Base-by-base conservation (phyloP, 2,888 invertebrate species). In the Erebia aethiops region DNA sequence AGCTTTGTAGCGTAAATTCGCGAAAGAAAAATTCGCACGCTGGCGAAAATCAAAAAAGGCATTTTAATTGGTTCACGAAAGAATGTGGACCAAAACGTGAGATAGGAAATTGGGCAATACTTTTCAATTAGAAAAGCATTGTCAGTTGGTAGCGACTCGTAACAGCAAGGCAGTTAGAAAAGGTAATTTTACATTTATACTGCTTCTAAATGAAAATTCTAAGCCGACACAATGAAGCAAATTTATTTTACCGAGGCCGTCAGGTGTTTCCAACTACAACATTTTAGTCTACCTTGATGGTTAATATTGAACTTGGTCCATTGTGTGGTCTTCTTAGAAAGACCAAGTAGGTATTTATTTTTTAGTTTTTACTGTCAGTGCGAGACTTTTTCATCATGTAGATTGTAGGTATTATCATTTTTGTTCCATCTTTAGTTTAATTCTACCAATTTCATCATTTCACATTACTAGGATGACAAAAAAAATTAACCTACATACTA, bases 71-170 rank as follows among this genome's bases (percentile, higher is more conserved):
- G 46, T 26, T 49, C 49, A 21, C 43, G 62, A 62, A 49, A 62
- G 21, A 49, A 18, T 62, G 60, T 41, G 41, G 10, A 62, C 62
- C 49, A 21, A 62, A 62, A 62, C 49, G 62, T 49, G 62, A 62
- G 21, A 49, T 62, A 26, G 46, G 21, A 21, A 62, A 62, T 62
- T 62, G 62, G 49, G 62, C 62, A 62, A 62, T 62, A 62, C 62
- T 62, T 62, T 62, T 62, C 49, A 62, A 62, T 62, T 62, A 62
- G 62, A 49, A 62, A 62, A 49, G 62, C 62, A 46, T 62, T 14
- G 62, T 49, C 62, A 62, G 49, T 49, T 62, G 21, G 62, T 21
- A 26, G 49, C 49, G 21, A 62, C 35, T 35, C 35, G 35, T 7
- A 35, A 35, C 62, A 62, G 49, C 49, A 21, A 43, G 49, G 21